These are phyloP conservation scores for Ptychoptera contaminata DNA, from an alignment of 2,888 invertebrate species.

Conservation along the genomic window DNA sequence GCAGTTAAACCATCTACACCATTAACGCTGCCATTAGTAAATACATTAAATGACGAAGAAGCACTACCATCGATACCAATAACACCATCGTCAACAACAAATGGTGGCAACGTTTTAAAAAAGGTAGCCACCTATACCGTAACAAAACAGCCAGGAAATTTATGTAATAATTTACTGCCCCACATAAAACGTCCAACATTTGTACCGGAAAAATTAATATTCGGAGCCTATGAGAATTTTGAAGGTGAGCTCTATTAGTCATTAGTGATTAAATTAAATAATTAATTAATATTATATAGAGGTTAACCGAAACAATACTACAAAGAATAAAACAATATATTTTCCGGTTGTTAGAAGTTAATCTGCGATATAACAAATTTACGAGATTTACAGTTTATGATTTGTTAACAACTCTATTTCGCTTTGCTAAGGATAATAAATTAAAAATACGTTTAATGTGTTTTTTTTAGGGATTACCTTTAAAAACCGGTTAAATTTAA, in stretches of 20 bases:
- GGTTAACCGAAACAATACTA: too few species aligned
- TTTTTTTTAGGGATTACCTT: too few species aligned
- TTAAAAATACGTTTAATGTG: too few species aligned
- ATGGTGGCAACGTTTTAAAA: conserved; percentile 56
- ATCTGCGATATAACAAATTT: too few species aligned
- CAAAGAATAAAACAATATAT: too few species aligned
- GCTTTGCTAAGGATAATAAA: too few species aligned
- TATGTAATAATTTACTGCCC: conserved; percentile 9
- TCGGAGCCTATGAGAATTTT: conserved; percentile 77
- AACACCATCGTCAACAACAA: conserved; percentile 7
- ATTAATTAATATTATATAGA: too few species aligned
- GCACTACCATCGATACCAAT: neutral
- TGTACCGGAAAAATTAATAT: conserved; percentile 74
- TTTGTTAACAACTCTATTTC: too few species aligned
- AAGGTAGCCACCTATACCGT: conserved; percentile 73
- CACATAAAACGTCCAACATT: conserved; percentile 51
- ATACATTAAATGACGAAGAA: neutral
- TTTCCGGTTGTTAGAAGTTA: too few species aligned
- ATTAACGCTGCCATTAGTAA: conserved; percentile 4
- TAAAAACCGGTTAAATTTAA: too few species aligned
- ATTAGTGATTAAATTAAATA: neutral
- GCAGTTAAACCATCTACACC: conserved; percentile 9
- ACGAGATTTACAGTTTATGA: too few species aligned
- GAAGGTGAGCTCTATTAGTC: conserved; percentile 53
- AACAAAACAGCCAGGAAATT: conserved; percentile 36